phyloP scores from a whole-genome alignment of 1,140 invertebrate species.

The Lordiphosa stackelbergi region DNA sequence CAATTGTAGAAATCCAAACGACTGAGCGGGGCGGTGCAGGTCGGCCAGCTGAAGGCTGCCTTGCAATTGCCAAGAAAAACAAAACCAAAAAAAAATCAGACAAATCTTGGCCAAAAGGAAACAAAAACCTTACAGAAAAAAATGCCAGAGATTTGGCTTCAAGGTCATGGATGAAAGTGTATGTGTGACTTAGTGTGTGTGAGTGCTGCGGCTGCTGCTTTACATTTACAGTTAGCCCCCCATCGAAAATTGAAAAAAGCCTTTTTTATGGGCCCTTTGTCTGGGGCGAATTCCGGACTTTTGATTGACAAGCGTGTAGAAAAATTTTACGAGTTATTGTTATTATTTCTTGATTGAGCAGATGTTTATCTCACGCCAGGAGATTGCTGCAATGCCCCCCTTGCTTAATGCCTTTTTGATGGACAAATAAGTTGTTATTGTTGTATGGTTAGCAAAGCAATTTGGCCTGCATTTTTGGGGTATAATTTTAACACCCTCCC shows the following conservation, averaged over 20 bases:
- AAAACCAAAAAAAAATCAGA: constrained; percentile 16
- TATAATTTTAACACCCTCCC: constrained; percentile 44
- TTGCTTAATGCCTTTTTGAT: constrained; percentile 16
- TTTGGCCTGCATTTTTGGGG: constrained; percentile 28
- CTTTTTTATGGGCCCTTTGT: constrained; percentile 22
- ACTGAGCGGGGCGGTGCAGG: constrained; percentile 9
- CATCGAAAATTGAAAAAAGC: constrained; percentile 11
- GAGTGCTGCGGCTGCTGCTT: constrained; percentile 25
- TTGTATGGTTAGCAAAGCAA: constrained; percentile 1
- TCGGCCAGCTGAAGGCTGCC: constrained; percentile 5
- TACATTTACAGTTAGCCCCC: constrained; percentile 37
- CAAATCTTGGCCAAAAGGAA: constrained; percentile 52
- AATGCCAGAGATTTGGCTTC: constrained; percentile 32
- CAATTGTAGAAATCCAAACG: constrained; percentile 58
- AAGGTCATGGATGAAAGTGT: constrained; percentile 75
- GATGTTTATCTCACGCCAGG: constrained; percentile 32
- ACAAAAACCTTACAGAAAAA: constrained; percentile 19
- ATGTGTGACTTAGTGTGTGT: constrained; percentile 9
- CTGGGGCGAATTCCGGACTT: constrained; percentile 20
- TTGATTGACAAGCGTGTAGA: constrained; percentile 48
- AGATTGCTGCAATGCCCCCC: constrained; percentile 33
- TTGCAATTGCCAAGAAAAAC: constrained; percentile 16
- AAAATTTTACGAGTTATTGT: constrained; percentile 7
- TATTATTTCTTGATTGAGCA: constrained; percentile 35
- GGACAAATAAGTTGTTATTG: constrained; percentile 39